Evolutionary conservation across 1,140 invertebrate genomes (phyloP).

Genomic region (Bombus soroeensis): DNA sequence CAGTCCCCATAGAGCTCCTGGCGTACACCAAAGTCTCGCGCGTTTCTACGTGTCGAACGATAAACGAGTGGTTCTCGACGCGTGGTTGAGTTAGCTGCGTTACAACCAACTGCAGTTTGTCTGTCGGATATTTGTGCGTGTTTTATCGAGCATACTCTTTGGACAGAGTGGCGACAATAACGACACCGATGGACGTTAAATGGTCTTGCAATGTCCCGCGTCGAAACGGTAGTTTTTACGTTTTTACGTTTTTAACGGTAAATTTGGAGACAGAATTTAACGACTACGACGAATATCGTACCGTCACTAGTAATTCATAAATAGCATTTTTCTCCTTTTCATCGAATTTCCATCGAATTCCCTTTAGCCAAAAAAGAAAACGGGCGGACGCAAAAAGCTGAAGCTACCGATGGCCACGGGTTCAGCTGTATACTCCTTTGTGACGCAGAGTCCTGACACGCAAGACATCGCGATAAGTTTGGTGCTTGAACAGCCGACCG

Average conservation of each 20-base stretch:
- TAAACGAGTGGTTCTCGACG: slow-evolving; percentile 53
- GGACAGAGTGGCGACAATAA: slow-evolving; percentile 1
- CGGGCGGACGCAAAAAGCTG: neutral
- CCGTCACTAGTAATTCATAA: neutral
- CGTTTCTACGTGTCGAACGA: slow-evolving; percentile 53
- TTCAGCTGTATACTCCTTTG: slow-evolving; percentile 5
- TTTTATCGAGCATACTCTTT: slow-evolving; percentile 43
- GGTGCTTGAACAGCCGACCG: slow-evolving; percentile 23
- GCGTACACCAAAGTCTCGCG: neutral
- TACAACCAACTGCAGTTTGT: slow-evolving; percentile 42
- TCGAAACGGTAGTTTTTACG: neutral
- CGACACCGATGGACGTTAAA: slow-evolving; percentile 2
- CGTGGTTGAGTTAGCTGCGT: slow-evolving; percentile 40
- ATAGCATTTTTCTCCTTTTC: too few species aligned
- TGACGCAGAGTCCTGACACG: neutral
- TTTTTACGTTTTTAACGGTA: too few species aligned
- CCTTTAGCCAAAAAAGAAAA: neutral
- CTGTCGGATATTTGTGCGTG: slow-evolving; percentile 53
- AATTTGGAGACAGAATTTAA: neutral
- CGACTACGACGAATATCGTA: neutral
- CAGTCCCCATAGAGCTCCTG: slow-evolving; percentile 38
- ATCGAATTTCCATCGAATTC: too few species aligned
- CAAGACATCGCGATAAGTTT: slow-evolving; percentile 43
- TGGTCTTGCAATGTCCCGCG: slow-evolving; percentile 1
- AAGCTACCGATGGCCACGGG: neutral